These are phyloP conservation scores for Aphelenchoides fujianensis DNA, from an alignment of 1,140 invertebrate species.

Conservation along the genomic window DNA sequence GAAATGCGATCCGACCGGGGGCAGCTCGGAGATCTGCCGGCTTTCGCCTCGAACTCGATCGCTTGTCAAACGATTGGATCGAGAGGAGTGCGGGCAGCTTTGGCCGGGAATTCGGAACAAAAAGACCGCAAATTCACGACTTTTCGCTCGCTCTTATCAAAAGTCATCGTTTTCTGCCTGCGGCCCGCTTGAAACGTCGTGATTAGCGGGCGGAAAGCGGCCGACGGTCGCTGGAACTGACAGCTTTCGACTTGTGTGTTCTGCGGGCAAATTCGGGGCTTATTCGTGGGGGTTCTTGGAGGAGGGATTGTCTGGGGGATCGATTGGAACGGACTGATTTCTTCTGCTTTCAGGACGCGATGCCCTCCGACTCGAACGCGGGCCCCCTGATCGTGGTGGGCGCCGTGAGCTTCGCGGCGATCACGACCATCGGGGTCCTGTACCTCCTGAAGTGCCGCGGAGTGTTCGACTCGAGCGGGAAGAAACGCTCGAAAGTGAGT, in stretches of 20 bases:
- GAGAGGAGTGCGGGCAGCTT: too few species aligned
- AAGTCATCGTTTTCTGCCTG: neutral
- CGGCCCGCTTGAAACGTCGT: neutral
- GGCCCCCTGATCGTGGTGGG: neutral
- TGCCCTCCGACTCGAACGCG: conserved; percentile 9
- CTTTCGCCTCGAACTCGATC: neutral
- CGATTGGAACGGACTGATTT: too few species aligned
- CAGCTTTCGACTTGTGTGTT: conserved; percentile 1
- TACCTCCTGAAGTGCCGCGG: neutral
- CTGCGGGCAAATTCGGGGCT: neutral
- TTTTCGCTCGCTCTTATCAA: neutral
- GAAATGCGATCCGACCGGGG: too few species aligned
- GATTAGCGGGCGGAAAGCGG: neutral
- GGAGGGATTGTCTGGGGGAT: too few species aligned
- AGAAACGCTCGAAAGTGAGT: neutral
- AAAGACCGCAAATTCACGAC: too few species aligned
- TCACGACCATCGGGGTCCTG: neutral
- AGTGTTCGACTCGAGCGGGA: neutral
- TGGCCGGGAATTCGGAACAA: too few species aligned
- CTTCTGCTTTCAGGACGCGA: conserved; percentile 13
- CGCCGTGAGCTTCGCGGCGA: neutral
- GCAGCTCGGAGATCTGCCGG: too few species aligned
- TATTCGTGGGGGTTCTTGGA: too few species aligned
- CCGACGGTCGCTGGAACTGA: neutral
- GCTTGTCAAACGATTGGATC: too few species aligned